Evolutionary conservation across 2,797 vertebrate species (phyloP).

Genomic region (Sebastes hopkinsi): DNA sequence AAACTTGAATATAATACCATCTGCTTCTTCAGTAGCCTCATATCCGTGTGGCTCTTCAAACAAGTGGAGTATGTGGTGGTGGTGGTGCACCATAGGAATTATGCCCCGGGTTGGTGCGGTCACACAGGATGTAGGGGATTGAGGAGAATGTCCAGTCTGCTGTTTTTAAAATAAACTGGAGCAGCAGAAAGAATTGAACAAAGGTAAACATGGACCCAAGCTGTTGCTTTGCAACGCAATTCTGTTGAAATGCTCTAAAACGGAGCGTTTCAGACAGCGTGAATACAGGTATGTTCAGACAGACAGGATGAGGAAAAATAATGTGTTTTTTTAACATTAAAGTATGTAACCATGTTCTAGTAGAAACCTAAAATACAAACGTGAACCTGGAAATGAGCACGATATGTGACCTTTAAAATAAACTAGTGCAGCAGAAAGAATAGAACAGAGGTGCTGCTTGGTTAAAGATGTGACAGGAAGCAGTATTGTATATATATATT

Average conservation of each 20-base stretch:
- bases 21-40: not conserved
- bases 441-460: not conserved
- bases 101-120: not conserved
- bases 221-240: too few relatives aligned
- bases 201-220: too few relatives aligned
- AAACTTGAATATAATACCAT: slow-evolving; percentile 10
- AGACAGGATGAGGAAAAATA: too few relatives aligned
- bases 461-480: not conserved
- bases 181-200: not conserved
- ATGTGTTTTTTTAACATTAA: too few relatives aligned
- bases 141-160: slow-evolving; percentile 22
- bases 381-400: too few relatives aligned
- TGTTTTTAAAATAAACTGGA: slow-evolving; percentile 29
- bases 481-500: not conserved
- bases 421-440: not conserved
- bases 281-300: too few relatives aligned
- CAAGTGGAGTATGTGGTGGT: not conserved
- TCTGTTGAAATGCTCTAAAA: too few relatives aligned
- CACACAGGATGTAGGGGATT: slow-evolving; percentile 16
- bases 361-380: too few relatives aligned
- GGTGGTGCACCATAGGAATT: not conserved
- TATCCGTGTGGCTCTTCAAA: slow-evolving; percentile 38
- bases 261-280: too few relatives aligned
- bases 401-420: slow-evolving; percentile 2
- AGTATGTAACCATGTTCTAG: too few relatives aligned